Evolutionary conservation across 2,797 vertebrate genomes (phyloP), one percentile per base, ranked within the genome.

Genomic region (Enteromius thamalakanensis): DNA sequence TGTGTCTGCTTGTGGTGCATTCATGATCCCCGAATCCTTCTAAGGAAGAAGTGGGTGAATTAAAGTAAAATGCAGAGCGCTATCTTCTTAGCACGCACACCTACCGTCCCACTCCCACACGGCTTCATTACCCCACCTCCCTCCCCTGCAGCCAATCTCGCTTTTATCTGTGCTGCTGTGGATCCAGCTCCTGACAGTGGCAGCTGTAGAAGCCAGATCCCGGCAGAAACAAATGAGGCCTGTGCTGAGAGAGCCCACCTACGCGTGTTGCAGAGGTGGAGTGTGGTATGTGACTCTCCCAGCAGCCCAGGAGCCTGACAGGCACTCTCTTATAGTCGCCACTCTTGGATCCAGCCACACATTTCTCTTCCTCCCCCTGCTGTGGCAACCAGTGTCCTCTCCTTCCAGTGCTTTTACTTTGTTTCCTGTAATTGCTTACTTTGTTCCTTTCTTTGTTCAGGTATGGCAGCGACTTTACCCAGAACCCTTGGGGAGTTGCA

Each of bases 401-500:
- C 34, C 67, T 78, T 26, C 11, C 14, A 79, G 47, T 47, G 10
- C 53, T 68, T 70, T 23, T 60, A 15, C 69, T 60, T 71, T 80
- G 62, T 75, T 78, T 77, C 72, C 76, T 53, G 23, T 70, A 68
- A 51, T 62, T 67, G 53, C 75, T 34, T 12, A 26, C n/a, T 21
- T 42, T 62, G 10, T 34, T 83, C 19, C 51, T 37, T 75, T 37
- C 40, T 34, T 42, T 58, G 55, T 32, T 75, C 94, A 95, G 96
- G 95, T 91, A 99, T 99, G 98, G 97, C 98, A 53, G 93, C 97
- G 32, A 95, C 97, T 90, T 95, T 99, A 84, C 98, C 98, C 84
- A 96, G 98, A 91, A 99, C 98, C 81, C 96, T 99, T 83, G 98
- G 98, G 87, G 98, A 99, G 94, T 92, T 99, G 94, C 98, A 99